Base-by-base conservation (phyloP, 2,113 vertebrate genomes). In the Camelus dromedarius region DNA sequence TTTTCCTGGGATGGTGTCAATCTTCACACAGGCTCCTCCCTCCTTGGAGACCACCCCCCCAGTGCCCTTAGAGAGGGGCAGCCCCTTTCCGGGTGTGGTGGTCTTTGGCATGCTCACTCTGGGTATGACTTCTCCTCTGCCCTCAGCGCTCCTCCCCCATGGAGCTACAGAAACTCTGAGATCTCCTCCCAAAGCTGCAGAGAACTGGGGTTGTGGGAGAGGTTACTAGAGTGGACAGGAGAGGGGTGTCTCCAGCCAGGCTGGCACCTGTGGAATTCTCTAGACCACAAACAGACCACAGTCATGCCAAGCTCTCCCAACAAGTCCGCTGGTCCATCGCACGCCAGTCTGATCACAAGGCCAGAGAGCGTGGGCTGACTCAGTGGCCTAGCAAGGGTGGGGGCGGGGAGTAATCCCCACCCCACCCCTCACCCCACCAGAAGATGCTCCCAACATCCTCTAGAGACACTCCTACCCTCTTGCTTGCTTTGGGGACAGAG, bases 361-460 rank as follows among this genome's bases (percentile, higher is more conserved):
- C 46, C 38, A 26, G 60, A 48, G 64, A 7, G 0, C 14, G 6
- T 8, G 24, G 6, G 48, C 79, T 26, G 77, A 56, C 79, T 32
- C 11, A 16, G 26, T 19, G 46, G 66, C 46, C 62, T 48, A 83
- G 93, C 67, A 48, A 46, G 46, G 12, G 4, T 4, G 0, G 9
- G 38, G n/a, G 14, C 58, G 7, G 60, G 38, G 50, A 5, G 9
- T 8, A 3, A 20, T 11, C n/a, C n/a, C 62, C 16, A 42, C 38
- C 46, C 38, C n/a, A 13, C 0, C 2, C 28, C 4, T 6, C 28
- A 52, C 76, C 35, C n/a, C 35, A 11, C 18, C 0, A 0, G 73
- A 66, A 90, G 19, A 54, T 5, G 20, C 14, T 52, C 26, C 42
- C 56, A 15, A 24, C 19, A 1, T 35, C 84, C n/a, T 42, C 83